phyloP scores from a whole-genome alignment of 53 echinoderm and acorn worm species.

The Zoroaster sp. region DNA sequence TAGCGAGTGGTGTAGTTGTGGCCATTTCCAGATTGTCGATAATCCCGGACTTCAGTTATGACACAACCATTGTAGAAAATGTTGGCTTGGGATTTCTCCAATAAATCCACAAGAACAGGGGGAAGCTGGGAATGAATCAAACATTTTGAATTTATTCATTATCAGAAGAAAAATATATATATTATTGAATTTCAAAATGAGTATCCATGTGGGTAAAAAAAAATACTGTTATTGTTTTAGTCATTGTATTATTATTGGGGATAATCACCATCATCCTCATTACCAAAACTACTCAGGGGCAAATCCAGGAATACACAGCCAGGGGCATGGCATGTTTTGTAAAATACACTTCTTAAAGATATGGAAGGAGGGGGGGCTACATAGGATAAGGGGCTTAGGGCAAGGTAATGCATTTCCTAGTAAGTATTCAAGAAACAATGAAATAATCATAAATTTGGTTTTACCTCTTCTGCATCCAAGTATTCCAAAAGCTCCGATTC shows the following conservation, averaged over 20 bases:
- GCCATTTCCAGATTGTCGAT: slow-evolving; percentile 83
- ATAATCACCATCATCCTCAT: too few species aligned
- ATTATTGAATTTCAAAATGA: too few species aligned
- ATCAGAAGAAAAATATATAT: too few species aligned
- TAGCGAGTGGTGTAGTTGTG: slow-evolving; percentile 86
- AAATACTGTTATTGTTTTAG: too few species aligned
- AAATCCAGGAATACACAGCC: background rate
- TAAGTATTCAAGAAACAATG: too few species aligned
- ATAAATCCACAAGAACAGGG: slow-evolving; percentile 84
- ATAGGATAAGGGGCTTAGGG: background rate
- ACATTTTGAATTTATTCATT: too few species aligned
- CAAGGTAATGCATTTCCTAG: too few species aligned
- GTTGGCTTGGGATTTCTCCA: slow-evolving; percentile 87
- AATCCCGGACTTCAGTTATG: slow-evolving; percentile 84
- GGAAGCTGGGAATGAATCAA: too few species aligned
- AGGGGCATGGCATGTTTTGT: background rate
- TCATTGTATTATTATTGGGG: too few species aligned
- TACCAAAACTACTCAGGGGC: too few species aligned
- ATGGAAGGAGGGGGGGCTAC: background rate
- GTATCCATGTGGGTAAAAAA: too few species aligned
- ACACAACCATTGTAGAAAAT: slow-evolving; percentile 94
- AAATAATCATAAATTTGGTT: background rate
- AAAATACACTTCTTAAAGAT: background rate
- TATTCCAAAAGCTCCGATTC: slow-evolving; percentile 94
- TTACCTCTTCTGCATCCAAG: slow-evolving; percentile 96